Evolutionary conservation across 2,888 invertebrate genomes (phyloP).

Genomic region (Xestia xanthographa): DNA sequence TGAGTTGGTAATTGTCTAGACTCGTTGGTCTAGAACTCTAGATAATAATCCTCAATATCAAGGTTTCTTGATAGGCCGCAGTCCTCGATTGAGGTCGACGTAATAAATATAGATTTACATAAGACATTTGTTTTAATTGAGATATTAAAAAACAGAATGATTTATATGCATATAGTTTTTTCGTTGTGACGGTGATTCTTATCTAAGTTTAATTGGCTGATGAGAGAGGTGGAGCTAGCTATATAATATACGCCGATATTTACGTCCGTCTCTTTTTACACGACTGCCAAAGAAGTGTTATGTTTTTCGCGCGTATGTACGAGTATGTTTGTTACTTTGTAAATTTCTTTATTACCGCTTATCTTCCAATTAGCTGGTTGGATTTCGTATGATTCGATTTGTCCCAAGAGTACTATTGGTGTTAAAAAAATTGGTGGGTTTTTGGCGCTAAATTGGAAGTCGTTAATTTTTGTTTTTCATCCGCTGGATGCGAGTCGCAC

Average conservation of each 20-base stretch:
- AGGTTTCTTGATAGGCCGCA: slow-evolving; percentile 25
- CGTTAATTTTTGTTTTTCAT: no score
- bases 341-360: no score
- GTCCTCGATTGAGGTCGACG: slow-evolving; percentile 28
- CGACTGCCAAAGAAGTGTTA: no score
- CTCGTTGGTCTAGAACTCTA: slow-evolving; percentile 24
- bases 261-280: no score
- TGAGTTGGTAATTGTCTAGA: slow-evolving; percentile 43
- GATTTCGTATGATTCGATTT: no score
- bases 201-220: not conserved
- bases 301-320: no score
- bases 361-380: no score
- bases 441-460: no score
- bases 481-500: no score
- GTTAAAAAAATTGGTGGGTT: no score
- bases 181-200: not conserved
- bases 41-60: slow-evolving; percentile 53
- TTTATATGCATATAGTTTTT: not conserved
- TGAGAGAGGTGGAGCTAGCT: not conserved
- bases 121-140: slow-evolving; percentile 19
- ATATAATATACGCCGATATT: not conserved
- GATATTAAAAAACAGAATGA: not conserved
- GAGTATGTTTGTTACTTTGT: no score
- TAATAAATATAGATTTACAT: slow-evolving; percentile 33
- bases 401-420: no score